Percentiles rank a stretch among this genome's conserved stretches.
phyloP scores from a whole-genome alignment of 2,113 vertebrate genomes.

The Poeciliopsis turrubarensis region DNA sequence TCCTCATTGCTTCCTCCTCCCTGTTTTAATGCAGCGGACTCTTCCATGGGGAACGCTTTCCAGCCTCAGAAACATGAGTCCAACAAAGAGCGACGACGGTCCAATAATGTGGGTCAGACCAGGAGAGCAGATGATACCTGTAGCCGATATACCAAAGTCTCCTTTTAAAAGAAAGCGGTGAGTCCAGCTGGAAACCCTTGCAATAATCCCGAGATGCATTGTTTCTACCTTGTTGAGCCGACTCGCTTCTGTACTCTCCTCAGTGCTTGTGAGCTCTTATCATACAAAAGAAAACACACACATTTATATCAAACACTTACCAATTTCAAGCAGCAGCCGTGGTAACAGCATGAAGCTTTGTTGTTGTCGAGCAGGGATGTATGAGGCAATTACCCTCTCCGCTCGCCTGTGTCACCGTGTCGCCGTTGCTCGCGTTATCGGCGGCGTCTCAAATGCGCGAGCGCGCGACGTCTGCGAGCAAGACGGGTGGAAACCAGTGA shows the following conservation, averaged over 20 bases:
- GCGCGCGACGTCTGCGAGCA: neutral
- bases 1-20: neutral
- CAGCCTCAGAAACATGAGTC: constrained; percentile 89
- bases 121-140: constrained; percentile 98
- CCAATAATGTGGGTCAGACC: constrained; percentile 99
- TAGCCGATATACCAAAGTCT: constrained; percentile 99
- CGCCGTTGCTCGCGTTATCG: constrained; percentile 20
- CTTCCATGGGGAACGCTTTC: constrained; percentile 95
- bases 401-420: constrained; percentile 40
- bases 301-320: constrained; percentile 20
- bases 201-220: neutral
- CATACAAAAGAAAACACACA: neutral
- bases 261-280: constrained; percentile 22
- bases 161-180: constrained; percentile 98
- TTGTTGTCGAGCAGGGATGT: constrained; percentile 32
- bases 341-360: constrained; percentile 38
- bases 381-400: constrained; percentile 48
- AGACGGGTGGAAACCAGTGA: constrained; percentile 3
- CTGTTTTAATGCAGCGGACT: constrained; percentile 83
- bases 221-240: constrained; percentile 22
- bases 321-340: constrained; percentile 36
- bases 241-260: constrained; percentile 6
- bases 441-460: constrained; percentile 13
- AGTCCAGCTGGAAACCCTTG: neutral
- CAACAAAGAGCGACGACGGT: constrained; percentile 95